A percentile compares a stretch with the other conserved stretches of the same genome.
These are phyloP conservation scores for Numida meleagris DNA, from an alignment of 2,113 vertebrate species.

Conservation along the genomic window DNA sequence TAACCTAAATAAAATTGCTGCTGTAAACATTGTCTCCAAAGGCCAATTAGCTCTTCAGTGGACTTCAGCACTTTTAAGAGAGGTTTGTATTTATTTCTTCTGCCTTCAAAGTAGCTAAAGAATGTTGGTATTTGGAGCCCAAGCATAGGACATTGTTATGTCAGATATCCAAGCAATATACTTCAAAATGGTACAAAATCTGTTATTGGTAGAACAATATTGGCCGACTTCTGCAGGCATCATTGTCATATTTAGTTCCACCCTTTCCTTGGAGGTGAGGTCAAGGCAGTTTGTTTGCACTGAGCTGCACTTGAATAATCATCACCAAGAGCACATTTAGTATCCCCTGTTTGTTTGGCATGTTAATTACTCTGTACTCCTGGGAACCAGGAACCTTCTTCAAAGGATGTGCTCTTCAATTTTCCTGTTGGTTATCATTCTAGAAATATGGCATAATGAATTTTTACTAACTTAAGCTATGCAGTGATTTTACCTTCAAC, in stretches of 20 bases:
- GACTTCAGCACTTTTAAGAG: background rate
- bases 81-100: background rate
- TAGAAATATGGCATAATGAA: background rate
- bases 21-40: background rate
- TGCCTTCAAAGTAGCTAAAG: background rate
- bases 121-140: background rate
- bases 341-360: background rate
- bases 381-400: background rate
- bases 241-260: background rate
- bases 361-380: background rate
- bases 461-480: background rate
- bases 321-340: background rate
- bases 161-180: background rate
- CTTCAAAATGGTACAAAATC: background rate
- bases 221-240: background rate
- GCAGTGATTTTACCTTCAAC: background rate
- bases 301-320: background rate
- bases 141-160: background rate
- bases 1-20: background rate
- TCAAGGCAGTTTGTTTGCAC: background rate
- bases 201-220: background rate
- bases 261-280: background rate
- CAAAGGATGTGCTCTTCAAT: background rate
- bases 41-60: background rate
- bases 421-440: background rate